phyloP scores from a whole-genome alignment of 35 echinoderm and acorn worm species.

The Diadema setosum region DNA sequence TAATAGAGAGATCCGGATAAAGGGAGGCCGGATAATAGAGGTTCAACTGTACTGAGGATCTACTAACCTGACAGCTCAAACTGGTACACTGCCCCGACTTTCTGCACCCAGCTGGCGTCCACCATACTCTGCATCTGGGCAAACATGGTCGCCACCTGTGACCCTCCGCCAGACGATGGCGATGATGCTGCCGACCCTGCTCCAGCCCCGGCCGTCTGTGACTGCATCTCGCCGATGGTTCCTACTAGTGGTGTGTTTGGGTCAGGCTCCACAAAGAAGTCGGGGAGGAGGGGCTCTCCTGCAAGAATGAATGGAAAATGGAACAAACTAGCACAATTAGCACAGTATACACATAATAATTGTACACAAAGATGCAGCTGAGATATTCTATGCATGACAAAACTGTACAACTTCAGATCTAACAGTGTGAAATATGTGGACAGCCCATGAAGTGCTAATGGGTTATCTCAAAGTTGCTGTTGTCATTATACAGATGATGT shows the following conservation, averaged over 20 bases:
- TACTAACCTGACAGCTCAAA: conserved; percentile 86
- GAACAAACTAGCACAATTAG: too few relatives aligned
- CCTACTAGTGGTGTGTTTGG: not conserved
- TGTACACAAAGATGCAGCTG: too few relatives aligned
- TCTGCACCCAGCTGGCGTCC: conserved; percentile 30
- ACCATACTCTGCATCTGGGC: conserved; percentile 21
- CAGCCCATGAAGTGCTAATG: too few relatives aligned
- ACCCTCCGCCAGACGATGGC: not conserved
- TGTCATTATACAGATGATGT: too few relatives aligned
- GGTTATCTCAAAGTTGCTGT: too few relatives aligned
- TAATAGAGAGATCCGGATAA: too few relatives aligned
- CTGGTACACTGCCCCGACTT: conserved; percentile 57
- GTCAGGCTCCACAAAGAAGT: conserved; percentile 84
- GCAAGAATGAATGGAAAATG: not conserved
- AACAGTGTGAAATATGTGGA: too few relatives aligned
- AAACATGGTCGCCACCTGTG: conserved; percentile 35
- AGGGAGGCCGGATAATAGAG: too few relatives aligned
- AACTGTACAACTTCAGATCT: too few relatives aligned
- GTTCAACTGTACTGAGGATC: too few relatives aligned
- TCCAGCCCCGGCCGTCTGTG: not conserved
- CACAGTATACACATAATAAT: too few relatives aligned
- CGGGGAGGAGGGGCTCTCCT: conserved; percentile 80
- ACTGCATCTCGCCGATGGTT: not conserved
- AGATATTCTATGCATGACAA: too few relatives aligned
- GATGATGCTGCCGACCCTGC: not conserved